These are phyloP conservation scores for Trichosurus vulpecula DNA, from an alignment of 2,797 vertebrate genomes.

Conservation along the genomic window DNA sequence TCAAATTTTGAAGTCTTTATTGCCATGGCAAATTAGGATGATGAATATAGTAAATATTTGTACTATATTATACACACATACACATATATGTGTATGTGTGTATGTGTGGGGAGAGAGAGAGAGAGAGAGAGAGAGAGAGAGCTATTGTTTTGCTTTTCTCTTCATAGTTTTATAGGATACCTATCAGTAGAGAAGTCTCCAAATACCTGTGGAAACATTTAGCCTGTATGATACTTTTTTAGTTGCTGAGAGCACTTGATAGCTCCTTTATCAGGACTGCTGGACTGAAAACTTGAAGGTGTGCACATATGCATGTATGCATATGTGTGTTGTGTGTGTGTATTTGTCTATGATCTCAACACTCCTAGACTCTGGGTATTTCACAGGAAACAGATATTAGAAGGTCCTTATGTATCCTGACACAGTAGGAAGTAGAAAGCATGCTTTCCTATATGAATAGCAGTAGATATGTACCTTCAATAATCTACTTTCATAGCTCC, in stretches of 20 bases:
- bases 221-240: background rate
- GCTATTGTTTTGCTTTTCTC: background rate
- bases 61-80: too few species aligned
- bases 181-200: background rate
- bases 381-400: background rate
- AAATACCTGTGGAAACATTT: background rate
- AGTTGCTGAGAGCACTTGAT: background rate
- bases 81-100: too few species aligned
- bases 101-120: too few species aligned
- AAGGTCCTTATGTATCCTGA: background rate
- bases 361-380: background rate
- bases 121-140: background rate
- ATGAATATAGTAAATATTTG: background rate
- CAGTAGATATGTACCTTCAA: too few species aligned
- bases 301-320: too few species aligned
- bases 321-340: too few species aligned
- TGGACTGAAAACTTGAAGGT: background rate
- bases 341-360: background rate
- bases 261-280: background rate
- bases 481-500: background rate
- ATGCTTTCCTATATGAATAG: background rate
- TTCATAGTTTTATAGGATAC: background rate
- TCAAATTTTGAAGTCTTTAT: background rate
- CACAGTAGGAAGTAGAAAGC: background rate
- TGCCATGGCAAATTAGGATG: background rate